Percentiles rank a stretch among this genome's conserved stretches.
phyloP scores from a whole-genome alignment of 2,113 vertebrate genomes.

The Ariopsis seemanni region DNA sequence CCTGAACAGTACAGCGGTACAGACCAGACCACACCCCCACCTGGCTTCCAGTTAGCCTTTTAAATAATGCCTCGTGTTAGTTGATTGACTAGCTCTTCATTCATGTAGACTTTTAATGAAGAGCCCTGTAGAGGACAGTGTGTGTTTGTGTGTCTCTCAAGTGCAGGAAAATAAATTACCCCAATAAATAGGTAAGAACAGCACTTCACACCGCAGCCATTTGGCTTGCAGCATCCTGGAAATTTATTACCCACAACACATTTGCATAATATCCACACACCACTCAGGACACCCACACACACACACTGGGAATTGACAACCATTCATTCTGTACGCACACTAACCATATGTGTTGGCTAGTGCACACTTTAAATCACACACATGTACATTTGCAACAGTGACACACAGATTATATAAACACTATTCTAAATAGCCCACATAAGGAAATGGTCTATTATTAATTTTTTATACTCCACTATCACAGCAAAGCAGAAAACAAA shows the following conservation, averaged over 20 bases:
- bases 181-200: conserved; percentile 28
- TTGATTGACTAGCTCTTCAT: not conserved
- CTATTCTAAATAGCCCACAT: not conserved
- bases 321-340: not conserved
- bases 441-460: not conserved
- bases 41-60: not conserved
- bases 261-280: conserved; percentile 30
- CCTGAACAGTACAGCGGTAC: not conserved
- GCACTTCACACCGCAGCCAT: not conserved
- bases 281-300: conserved; percentile 6
- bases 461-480: not conserved
- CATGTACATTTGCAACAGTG: not conserved
- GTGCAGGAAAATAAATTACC: conserved; percentile 25
- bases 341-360: not conserved
- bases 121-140: not conserved
- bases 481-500: not conserved
- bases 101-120: conserved; percentile 14
- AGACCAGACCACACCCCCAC: not conserved
- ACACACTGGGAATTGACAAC: not conserved
- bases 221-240: conserved; percentile 17
- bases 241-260: conserved; percentile 26
- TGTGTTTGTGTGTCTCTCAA: not conserved
- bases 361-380: not conserved
- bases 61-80: not conserved
- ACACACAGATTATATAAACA: not conserved